Evolutionary conservation across 2,797 vertebrate genomes (phyloP), one percentile per base, ranked within the genome.

Genomic region (Odontamblyopus lacepedii): DNA sequence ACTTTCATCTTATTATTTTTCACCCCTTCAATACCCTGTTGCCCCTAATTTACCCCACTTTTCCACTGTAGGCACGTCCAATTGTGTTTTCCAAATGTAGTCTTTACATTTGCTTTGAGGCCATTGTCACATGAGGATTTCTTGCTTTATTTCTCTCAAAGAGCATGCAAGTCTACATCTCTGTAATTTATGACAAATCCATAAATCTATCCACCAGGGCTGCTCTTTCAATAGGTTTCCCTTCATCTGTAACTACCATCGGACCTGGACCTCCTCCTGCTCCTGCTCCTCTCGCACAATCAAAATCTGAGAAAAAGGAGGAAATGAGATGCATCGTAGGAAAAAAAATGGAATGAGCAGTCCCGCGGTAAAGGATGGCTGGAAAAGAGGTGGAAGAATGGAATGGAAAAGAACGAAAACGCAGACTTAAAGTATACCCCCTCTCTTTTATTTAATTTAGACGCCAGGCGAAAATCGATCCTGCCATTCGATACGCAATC

Each of bases 401-500:
- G 87, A 91, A 89, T 85, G 86, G 91, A 87, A 94, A 94, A 93
- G 91, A 92, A 94, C 94, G 93, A 94, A 94, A 94, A 93, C 80
- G 89, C 90, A 87, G 93, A 92, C 92, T 94, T 94, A 94, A 94
- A 94, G 92, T 92, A 92, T 92, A 93, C 92, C 92, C 93, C 92
- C 93, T 89, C 90, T 93, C 92, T 93, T 95, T 95, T 94, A 95
- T 96, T 96, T 96, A 96, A 96, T 96, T 96, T 96, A 96, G 95
- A 95, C 95, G 95, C 95, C 94, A 95, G 94, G 94, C 93, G 95
- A 95, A 96, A 96, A 96, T 96, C 95, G 95, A 96, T 96, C 94
- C 95, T 96, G 95, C 95, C 95, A 96, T 95, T 96, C 95, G 95
- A 96, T 96, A 95, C 95, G 94, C 95, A 96, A 96, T 96, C 95